phyloP scores from a whole-genome alignment of 1,140 invertebrate genomes.

The Lethrus apterus region DNA sequence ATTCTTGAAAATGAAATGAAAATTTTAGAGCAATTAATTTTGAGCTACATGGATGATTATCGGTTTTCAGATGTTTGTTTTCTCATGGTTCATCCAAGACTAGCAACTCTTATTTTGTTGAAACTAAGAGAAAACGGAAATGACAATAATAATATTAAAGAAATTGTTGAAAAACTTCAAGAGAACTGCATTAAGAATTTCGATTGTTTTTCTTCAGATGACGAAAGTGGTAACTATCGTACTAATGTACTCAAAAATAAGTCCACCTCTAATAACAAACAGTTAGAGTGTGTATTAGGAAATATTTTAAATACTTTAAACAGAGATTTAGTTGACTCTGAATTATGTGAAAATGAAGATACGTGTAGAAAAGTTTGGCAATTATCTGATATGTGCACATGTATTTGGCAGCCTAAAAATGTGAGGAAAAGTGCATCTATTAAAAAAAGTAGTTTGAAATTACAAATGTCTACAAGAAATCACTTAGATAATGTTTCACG shows the following conservation, averaged over 20 bases:
- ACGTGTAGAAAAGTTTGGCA: constrained; percentile 50
- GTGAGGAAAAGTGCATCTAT: constrained; percentile 28
- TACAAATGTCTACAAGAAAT: constrained; percentile 3
- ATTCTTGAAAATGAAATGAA: constrained; percentile 54
- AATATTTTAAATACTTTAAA: constrained; percentile 26
- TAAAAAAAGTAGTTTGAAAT: constrained; percentile 19
- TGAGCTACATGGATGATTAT: constrained; percentile 56
- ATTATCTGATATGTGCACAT: constrained; percentile 39
- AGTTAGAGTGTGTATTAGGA: constrained; percentile 31
- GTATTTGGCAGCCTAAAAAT: constrained; percentile 39
- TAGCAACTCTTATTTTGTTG: constrained; percentile 47
- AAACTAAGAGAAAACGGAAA: constrained; percentile 6
- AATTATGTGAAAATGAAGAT: constrained; percentile 37
- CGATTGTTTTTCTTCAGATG: constrained; percentile 41
- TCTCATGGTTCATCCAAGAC: constrained; percentile 51
- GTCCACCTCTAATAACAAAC: constrained; percentile 30
- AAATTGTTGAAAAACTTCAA: constrained; percentile 12
- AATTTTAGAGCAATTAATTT: constrained; percentile 56
- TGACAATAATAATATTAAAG: constrained; percentile 8
- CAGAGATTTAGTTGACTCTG: neutral
- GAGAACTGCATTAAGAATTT: constrained; percentile 36
- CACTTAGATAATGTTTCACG: constrained; percentile 15
- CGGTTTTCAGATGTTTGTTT: constrained; percentile 54
- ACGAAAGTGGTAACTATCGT: constrained; percentile 29
- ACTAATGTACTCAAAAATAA: constrained; percentile 20